A percentile compares a stretch with the other conserved stretches of the same genome.
Conservation (phyloP, 2,113 vertebrate species). For the Semicossyphus pulcher region DNA sequence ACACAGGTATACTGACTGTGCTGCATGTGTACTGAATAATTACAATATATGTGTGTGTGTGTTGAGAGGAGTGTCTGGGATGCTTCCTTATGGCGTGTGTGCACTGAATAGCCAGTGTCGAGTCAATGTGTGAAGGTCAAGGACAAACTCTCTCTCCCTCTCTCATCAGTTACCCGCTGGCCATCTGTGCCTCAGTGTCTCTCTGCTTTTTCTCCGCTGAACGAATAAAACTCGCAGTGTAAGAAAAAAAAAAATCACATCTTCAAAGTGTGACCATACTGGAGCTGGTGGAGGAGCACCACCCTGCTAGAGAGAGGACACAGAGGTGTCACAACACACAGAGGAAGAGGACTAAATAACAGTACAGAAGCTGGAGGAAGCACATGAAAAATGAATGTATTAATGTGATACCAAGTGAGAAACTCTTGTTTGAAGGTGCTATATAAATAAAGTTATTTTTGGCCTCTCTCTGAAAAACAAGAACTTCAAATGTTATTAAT, state of each 20-base stretch:
- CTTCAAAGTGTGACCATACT: conserved; percentile 8
- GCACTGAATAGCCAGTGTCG: conserved; percentile 10
- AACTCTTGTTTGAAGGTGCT: too few relatives aligned
- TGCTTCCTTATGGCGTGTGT: conserved; percentile 30
- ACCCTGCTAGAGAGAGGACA: not conserved
- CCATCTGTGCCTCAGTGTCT: conserved; percentile 66
- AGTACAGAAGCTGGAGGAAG: too few relatives aligned
- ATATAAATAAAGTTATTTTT: too few relatives aligned
- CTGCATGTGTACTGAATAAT: conserved; percentile 3
- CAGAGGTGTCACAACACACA: not conserved
- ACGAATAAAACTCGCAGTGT: conserved; percentile 26
- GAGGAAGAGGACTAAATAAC: not conserved
- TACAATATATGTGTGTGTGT: not conserved
- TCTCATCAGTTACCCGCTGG: conserved; percentile 68
- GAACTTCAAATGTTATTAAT: too few relatives aligned
- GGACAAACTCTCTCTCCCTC: conserved; percentile 38
- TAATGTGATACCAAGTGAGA: too few relatives aligned
- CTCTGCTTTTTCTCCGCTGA: conserved; percentile 38
- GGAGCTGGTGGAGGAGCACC: conserved; percentile 4
- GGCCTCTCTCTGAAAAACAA: too few relatives aligned
- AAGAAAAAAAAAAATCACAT: conserved; percentile 2
- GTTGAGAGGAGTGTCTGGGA: not conserved
- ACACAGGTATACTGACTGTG: too few relatives aligned
- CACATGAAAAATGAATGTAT: too few relatives aligned
- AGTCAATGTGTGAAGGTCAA: conserved; percentile 75